phyloP scores from a whole-genome alignment of 2,113 vertebrate genomes.

The Tenrec ecaudatus region DNA sequence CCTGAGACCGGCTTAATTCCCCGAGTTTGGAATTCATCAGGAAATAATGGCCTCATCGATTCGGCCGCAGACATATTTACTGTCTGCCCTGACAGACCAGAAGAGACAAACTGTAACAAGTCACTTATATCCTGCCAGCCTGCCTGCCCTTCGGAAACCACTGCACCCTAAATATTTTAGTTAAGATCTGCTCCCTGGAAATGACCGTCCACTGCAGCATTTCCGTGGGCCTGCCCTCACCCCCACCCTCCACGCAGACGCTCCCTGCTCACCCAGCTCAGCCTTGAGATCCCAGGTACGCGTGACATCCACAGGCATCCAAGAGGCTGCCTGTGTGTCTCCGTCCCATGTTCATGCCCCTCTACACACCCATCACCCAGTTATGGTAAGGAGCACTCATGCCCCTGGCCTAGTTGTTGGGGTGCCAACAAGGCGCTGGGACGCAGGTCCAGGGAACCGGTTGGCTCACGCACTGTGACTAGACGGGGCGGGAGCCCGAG shows the following conservation, averaged over 20 bases:
- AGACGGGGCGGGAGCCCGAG: no score
- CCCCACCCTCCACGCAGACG: background rate
- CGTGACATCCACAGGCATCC: background rate
- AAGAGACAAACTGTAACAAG: slow-evolving; percentile 7
- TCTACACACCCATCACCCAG: no score
- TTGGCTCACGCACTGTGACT: background rate
- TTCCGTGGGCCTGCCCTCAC: background rate
- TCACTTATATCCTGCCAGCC: slow-evolving; percentile 54
- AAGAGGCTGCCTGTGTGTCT: background rate
- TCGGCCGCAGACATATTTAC: slow-evolving; percentile 64
- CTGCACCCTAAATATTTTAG: slow-evolving; percentile 58
- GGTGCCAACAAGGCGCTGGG: background rate
- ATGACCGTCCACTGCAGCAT: background rate
- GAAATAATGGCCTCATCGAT: slow-evolving; percentile 73
- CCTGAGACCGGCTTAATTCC: slow-evolving; percentile 44
- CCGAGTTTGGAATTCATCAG: slow-evolving; percentile 57
- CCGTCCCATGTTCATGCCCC: no score
- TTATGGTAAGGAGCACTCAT: background rate
- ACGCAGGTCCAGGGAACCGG: background rate
- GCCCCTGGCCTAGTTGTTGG: background rate
- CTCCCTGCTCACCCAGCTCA: no score
- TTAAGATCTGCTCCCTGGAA: slow-evolving; percentile 64
- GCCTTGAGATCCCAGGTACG: background rate
- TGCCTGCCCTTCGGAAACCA: slow-evolving; percentile 61
- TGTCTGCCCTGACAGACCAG: slow-evolving; percentile 45